These are phyloP conservation scores for Malurus alboscapulatus DNA, from an alignment of 2,113 vertebrate genomes.

Conservation along the genomic window DNA sequence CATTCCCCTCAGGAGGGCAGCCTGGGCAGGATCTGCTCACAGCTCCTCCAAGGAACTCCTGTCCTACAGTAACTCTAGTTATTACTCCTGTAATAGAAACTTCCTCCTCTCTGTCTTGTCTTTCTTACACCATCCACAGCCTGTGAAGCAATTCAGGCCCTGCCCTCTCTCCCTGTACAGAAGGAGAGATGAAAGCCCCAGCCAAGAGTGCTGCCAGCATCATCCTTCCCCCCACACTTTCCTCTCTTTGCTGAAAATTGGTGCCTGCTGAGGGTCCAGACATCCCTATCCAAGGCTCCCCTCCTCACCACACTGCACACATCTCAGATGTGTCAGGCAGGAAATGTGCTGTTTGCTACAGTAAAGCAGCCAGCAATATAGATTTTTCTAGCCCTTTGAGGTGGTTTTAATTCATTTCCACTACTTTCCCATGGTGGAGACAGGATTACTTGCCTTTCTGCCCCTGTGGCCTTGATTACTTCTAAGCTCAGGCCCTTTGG, in stretches of 20 bases:
- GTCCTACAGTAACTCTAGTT: not conserved
- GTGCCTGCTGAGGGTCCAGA: not conserved
- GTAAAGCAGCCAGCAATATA: not conserved
- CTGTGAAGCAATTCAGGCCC: not conserved
- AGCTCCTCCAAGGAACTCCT: not conserved
- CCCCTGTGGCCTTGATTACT: not conserved
- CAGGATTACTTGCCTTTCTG: not conserved
- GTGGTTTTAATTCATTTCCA: not conserved
- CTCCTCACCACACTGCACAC: not conserved
- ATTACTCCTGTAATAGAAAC: not conserved
- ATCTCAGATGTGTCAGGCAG: not conserved
- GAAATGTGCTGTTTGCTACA: not conserved
- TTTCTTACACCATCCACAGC: not conserved
- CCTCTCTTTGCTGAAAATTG: not conserved
- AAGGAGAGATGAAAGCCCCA: not conserved
- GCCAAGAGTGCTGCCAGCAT: not conserved
- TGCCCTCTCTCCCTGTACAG: not conserved
- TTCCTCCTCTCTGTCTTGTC: accelerated
- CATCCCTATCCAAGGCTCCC: not conserved
- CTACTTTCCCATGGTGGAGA: not conserved
- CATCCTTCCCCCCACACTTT: not conserved
- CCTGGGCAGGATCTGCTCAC: not conserved
- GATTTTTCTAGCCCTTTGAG: not conserved
- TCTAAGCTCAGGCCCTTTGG: not conserved
- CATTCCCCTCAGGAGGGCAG: accelerated